A percentile compares a stretch with the other conserved stretches of the same genome.
Evolutionary conservation across 2,888 invertebrate genomes (phyloP).

Genomic region (Gymnocheta viridis): DNA sequence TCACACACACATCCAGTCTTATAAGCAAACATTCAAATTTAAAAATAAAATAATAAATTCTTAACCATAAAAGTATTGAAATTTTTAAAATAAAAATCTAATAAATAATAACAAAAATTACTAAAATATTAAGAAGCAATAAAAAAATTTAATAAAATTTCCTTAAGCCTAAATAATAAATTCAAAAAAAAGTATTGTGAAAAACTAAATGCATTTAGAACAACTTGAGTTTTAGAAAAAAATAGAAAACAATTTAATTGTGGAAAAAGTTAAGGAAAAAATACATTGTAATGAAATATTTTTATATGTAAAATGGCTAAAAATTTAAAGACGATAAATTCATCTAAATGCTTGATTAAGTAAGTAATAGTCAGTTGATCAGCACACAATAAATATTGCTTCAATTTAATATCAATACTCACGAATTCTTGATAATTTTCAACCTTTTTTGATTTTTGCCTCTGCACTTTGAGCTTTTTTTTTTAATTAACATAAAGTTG

Average conservation of each 20-base stretch:
- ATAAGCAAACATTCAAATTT: slow-evolving; percentile 28
- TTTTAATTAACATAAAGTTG: slow-evolving; percentile 71
- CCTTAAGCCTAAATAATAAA: slow-evolving; percentile 45
- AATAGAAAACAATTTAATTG: slow-evolving; percentile 3
- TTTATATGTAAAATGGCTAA: slow-evolving; percentile 60
- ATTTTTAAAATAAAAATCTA: slow-evolving; percentile 33
- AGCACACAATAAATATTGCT: slow-evolving; percentile 46
- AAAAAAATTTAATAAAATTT: slow-evolving; percentile 50
- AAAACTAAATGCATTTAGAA: slow-evolving; percentile 67
- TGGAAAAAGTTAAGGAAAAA: slow-evolving; percentile 12
- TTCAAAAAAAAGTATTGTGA: slow-evolving; percentile 17
- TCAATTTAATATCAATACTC: slow-evolving; percentile 16
- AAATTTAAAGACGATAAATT: slow-evolving; percentile 18
- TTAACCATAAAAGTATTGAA: slow-evolving; percentile 60
- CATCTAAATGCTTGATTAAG: slow-evolving; percentile 41
- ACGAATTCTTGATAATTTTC: neutral
- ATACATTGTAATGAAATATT: slow-evolving; percentile 39
- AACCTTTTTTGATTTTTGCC: neutral
- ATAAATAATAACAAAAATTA: slow-evolving; percentile 34
- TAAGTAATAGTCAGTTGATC: slow-evolving; percentile 26
- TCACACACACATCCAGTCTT: neutral
- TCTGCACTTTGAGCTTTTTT: neutral
- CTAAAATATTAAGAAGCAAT: slow-evolving; percentile 62
- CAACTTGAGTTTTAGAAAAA: slow-evolving; percentile 33
- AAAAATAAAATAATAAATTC: slow-evolving; percentile 28